phyloP scores from a whole-genome alignment of 2,888 invertebrate genomes.

The Myathropa florea region DNA sequence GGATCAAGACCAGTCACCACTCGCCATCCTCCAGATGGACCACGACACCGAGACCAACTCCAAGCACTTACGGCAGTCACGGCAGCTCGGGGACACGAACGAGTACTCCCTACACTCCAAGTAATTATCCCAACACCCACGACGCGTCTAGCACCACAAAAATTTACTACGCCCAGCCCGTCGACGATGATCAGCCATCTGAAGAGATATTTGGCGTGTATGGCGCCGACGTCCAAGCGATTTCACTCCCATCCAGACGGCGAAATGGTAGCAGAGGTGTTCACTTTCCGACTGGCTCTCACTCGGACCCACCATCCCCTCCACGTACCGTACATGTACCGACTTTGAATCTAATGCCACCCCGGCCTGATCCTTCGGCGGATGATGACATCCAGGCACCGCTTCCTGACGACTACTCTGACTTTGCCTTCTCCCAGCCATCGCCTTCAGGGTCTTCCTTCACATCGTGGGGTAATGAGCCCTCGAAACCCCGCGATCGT shows the following conservation, averaged over 20 bases:
- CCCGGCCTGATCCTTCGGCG: constrained; percentile 9
- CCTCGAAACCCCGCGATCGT: no score
- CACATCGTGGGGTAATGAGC: no score
- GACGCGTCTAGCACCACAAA: constrained; percentile 55
- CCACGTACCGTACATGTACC: constrained; percentile 40
- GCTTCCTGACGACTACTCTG: constrained; percentile 22
- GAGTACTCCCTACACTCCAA: constrained; percentile 12
- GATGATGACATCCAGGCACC: constrained; percentile 36
- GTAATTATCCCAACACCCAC: constrained; percentile 58
- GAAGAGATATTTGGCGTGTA: constrained; percentile 71
- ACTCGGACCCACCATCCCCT: neutral
- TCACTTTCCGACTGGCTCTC: neutral
- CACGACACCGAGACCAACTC: neutral
- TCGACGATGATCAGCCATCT: constrained; percentile 74
- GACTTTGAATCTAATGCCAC: constrained; percentile 50
- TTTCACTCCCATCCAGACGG: constrained; percentile 65
- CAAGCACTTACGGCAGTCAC: neutral
- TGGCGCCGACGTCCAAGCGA: constrained; percentile 59
- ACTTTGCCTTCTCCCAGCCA: neutral
- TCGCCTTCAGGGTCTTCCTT: neutral
- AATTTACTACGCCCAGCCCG: constrained; percentile 77
- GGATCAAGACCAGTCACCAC: neutral
- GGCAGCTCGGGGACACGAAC: constrained; percentile 20
- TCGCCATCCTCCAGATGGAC: neutral
- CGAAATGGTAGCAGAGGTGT: constrained; percentile 73